phyloP scores from a whole-genome alignment of 2,797 vertebrate species.

The Cynodonichthys magdalenae region DNA sequence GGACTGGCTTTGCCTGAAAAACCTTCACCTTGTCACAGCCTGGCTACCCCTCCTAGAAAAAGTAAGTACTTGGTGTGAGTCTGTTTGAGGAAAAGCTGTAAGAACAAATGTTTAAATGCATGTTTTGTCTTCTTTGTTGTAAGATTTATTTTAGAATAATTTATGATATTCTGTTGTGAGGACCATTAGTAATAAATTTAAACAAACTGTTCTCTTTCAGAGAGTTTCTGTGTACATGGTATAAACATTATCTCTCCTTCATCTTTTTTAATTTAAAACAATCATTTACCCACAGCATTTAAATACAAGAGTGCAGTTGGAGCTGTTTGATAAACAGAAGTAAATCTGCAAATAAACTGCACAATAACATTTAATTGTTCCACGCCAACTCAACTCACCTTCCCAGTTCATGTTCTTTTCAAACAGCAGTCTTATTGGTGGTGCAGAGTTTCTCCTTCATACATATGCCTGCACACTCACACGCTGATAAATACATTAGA shows the following conservation, averaged over 20 bases:
- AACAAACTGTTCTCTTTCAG: neutral
- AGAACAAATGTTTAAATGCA: neutral
- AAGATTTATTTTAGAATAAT: neutral
- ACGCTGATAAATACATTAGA: neutral
- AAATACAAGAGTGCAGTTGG: too few species aligned
- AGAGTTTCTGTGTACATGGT: too few species aligned
- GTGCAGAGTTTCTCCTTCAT: neutral
- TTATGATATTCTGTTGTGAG: too few species aligned
- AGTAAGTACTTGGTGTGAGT: slow-evolving; percentile 71
- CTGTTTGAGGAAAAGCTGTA: slow-evolving; percentile 4
- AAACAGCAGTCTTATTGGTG: too few species aligned
- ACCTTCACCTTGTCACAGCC: slow-evolving; percentile 93
- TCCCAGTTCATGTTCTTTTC: neutral
- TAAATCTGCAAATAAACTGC: neutral
- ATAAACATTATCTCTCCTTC: too few species aligned
- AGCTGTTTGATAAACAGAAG: neutral
- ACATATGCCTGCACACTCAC: neutral
- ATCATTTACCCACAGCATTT: too few species aligned
- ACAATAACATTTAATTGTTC: neutral
- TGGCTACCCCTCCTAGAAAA: slow-evolving; percentile 96
- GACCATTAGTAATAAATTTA: too few species aligned
- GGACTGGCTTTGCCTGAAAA: slow-evolving; percentile 97
- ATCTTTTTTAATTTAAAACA: too few species aligned
- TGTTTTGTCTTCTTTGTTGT: neutral
- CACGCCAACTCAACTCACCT: neutral